Conservation (phyloP, 2,113 vertebrate genomes). For the Brachionichthys hirsutus region DNA sequence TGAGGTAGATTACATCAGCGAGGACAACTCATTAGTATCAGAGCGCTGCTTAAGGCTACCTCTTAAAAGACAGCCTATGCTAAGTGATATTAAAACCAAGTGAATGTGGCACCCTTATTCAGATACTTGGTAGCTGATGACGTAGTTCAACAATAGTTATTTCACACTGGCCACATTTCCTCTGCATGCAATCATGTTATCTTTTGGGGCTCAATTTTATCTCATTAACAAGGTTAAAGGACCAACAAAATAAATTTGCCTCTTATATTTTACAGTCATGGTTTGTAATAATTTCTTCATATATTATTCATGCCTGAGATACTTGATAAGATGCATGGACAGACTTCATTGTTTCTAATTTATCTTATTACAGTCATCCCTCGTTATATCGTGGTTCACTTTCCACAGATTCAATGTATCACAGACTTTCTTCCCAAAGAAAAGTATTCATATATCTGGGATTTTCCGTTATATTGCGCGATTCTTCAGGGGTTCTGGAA, state of each 20-base stretch:
- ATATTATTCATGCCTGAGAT: not conserved
- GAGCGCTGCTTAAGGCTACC: slow-evolving; percentile 38
- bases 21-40: slow-evolving; percentile 63
- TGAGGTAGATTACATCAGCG: slow-evolving; percentile 60
- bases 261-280: not conserved
- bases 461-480: no score
- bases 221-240: not conserved
- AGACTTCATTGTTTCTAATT: not conserved
- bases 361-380: no score
- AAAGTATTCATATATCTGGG: no score
- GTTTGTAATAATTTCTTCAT: no score
- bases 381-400: no score
- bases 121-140: slow-evolving; percentile 2
- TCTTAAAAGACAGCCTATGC: slow-evolving; percentile 9
- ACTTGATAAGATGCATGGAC: not conserved
- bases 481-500: no score
- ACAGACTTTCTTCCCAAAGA: no score
- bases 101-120: not conserved
- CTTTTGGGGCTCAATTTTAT: not conserved
- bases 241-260: not conserved
- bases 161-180: slow-evolving; percentile 7
- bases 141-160: slow-evolving; percentile 5
- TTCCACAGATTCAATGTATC: no score
- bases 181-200: not conserved
- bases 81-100: slow-evolving; percentile 32